Evolutionary conservation across 2,888 invertebrate genomes (phyloP), one percentile per base, ranked within the genome.

Genomic region (Ischnura elegans): DNA sequence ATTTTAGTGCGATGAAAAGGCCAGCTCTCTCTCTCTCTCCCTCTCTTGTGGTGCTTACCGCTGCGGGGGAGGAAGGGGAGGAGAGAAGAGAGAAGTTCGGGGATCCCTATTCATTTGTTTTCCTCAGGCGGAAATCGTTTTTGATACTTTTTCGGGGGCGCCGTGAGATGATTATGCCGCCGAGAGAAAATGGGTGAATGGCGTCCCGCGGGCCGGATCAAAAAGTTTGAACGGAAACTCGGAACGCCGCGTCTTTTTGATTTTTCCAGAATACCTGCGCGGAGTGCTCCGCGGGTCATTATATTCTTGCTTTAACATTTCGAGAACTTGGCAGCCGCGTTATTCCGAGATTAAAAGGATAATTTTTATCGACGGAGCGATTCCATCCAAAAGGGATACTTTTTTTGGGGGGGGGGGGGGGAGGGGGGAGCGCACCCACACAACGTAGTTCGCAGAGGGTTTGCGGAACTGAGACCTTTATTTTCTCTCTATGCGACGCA

Each of bases 1-100:
- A 76, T 76, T 76, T 76, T 76, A 76, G 76, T 76, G 76, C 76
- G 76, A 76, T 76, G 36, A 76, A 76, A 76, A 76, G 76, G 76
- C 19, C 76, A 76, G 76, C 76, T 8, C 36, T n/a, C n/a, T n/a
- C n/a, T n/a, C n/a, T n/a, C n/a, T n/a, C n/a, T n/a, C n/a, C n/a
- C n/a, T n/a, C n/a, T n/a, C n/a, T n/a, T 36, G 76, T 76, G 36
- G 76, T 76, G 36, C 36, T 76, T 16, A 76, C 76, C n/a, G 36
- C 36, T 21, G 29, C 2, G 36, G n/a, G 36, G n/a, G 76, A 29
- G 76, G 29, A 36, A 16, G 5, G 76, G 16, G 1, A 61, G 36
- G 76, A 36, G n/a, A 36, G 61, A n/a, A n/a, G n/a, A 21, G 61
- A 25, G 47, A 47, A 10, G 21, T 61, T 4, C 29, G 2, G 76